Conservation (phyloP, 2,888 invertebrate genomes). For the Spatulosminthurus flaviceps region DNA sequence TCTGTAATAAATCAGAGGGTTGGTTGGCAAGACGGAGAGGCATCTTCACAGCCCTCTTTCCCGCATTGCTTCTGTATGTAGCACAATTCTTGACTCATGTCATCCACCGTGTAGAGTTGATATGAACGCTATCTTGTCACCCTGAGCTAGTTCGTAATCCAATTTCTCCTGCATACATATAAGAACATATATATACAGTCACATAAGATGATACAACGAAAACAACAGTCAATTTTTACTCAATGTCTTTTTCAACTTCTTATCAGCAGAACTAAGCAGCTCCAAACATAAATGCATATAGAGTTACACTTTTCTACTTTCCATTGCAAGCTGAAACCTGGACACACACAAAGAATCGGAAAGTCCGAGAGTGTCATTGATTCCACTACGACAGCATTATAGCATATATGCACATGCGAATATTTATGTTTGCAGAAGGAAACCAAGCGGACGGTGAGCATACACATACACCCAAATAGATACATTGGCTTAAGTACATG, state of each 20-base stretch:
- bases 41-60: conserved; percentile 20
- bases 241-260: conserved; percentile 18
- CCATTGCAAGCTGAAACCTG: not conserved
- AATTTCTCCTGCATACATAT: conserved; percentile 66
- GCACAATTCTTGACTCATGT: conserved; percentile 32
- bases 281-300: not conserved
- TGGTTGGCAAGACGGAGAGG: conserved; percentile 25
- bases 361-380: not conserved
- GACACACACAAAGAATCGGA: too few species aligned
- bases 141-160: conserved; percentile 67
- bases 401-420: not conserved
- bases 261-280: not conserved
- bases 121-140: conserved; percentile 68
- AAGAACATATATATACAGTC: conserved; percentile 15
- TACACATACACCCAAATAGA: too few species aligned
- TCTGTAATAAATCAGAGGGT: conserved; percentile 42
- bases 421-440: not conserved
- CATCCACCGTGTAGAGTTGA: conserved; percentile 70
- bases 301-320: not conserved
- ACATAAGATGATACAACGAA: not conserved
- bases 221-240: not conserved
- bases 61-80: not conserved
- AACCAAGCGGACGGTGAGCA: too few species aligned
- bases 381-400: not conserved
- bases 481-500: too few species aligned